phyloP scores from a whole-genome alignment of 2,113 vertebrate genomes.

The Hiodon alosoides region DNA sequence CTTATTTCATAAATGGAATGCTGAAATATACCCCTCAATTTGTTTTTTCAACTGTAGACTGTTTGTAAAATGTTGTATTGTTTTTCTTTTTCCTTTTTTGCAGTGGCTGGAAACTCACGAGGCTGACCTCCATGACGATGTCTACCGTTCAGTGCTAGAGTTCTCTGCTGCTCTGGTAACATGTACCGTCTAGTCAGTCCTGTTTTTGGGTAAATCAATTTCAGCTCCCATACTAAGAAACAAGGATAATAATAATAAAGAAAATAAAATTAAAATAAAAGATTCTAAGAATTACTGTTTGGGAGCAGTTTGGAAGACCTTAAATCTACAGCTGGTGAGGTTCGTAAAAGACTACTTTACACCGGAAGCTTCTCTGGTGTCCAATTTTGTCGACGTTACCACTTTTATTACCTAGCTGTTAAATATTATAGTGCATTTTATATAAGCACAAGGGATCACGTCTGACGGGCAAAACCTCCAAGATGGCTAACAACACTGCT shows the following conservation, averaged over 20 bases:
- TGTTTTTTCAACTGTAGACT: not conserved
- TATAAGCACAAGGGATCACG: not conserved
- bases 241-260: constrained; percentile 17
- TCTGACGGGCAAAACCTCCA: constrained; percentile 17
- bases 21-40: not conserved
- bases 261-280: constrained; percentile 23
- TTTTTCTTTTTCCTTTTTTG: constrained; percentile 30
- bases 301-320: constrained; percentile 17
- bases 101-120: constrained; percentile 59
- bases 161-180: constrained; percentile 64
- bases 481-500: constrained; percentile 79
- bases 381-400: not conserved
- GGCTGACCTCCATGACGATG: constrained; percentile 52
- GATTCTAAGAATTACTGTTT: constrained; percentile 39
- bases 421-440: not conserved
- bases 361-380: not conserved
- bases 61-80: not conserved
- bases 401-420: not conserved
- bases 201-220: constrained; percentile 54
- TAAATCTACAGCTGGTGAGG: not conserved
- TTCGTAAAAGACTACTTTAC: not conserved
- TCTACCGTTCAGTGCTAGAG: constrained; percentile 58
- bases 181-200: constrained; percentile 63
- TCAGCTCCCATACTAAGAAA: constrained; percentile 40
- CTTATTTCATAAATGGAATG: not conserved